Base-by-base conservation (phyloP, 2,113 vertebrate genomes). In the Tonatia bakeri region DNA sequence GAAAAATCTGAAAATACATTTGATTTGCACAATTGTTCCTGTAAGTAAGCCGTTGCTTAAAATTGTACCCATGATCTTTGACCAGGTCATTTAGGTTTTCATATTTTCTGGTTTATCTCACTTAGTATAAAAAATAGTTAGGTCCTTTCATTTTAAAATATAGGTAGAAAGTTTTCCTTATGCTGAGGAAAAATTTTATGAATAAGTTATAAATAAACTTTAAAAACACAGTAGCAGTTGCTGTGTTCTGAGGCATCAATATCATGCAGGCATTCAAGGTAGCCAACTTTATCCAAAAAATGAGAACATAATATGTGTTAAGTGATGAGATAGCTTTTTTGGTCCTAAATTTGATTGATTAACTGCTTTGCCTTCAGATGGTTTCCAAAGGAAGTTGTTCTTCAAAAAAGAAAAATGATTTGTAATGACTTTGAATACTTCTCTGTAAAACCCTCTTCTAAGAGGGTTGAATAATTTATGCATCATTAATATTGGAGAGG, bases 381-480 rank as follows among this genome's bases (percentile, higher is more conserved):
- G 69, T 83, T 97, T 97, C 84, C 86, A 87, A 90, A 93, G 72
- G 38, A 95, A 94, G 56, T 79, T 88, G 38, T 88, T 96, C 64
- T 90, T 84, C 69, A 79, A 19, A 50, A 90, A 87, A 56, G 45
- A 83, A 90, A 95, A 89, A 52, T 76, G 82, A 61, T 64, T 87
- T 95, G 73, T 96, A 92, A 86, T 89, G 70, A 52, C 73, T 86
- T 94, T 91, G 67, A 95, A 87, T 96, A 80, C 72, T 96, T 65
- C 65, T 96, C 87, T 50, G 72, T 96, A 93, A 96, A 88, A 83
- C 24, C 96, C 90, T 96, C 94, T 92, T 90, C 69, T 93, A 95
- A 96, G 94, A 43, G 47, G 67, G 20, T 61, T 98, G 98, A 98
- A 98, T 98, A 98, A 98, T 98, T 98, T 95, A 98, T 64, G 90